phyloP scores from a whole-genome alignment of 2,113 vertebrate species.

The Haemorhous mexicanus region DNA sequence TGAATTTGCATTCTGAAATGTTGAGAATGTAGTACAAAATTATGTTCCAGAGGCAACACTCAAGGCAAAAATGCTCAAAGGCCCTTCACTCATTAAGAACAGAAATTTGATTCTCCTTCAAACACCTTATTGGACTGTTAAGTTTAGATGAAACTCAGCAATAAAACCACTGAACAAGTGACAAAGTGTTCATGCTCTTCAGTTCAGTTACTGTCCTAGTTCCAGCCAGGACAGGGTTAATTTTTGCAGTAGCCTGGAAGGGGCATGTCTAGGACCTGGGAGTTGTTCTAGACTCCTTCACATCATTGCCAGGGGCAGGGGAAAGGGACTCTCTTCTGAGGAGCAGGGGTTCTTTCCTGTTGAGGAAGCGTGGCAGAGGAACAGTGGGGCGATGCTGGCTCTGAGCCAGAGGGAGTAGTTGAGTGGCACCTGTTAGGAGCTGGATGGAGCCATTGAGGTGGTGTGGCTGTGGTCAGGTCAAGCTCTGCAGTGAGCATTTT shows the following conservation, averaged over 20 bases:
- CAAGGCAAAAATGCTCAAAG: neutral
- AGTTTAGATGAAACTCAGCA: neutral
- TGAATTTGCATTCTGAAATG: neutral
- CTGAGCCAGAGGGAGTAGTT: fast-evolving
- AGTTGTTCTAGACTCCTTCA: neutral
- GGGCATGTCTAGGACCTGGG: fast-evolving
- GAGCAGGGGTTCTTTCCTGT: neutral
- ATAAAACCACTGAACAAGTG: neutral
- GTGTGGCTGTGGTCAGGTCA: neutral
- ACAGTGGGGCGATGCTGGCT: neutral
- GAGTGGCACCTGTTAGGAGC: fast-evolving
- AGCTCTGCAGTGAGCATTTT: neutral
- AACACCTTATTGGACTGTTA: neutral
- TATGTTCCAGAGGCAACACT: neutral
- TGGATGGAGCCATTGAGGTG: neutral
- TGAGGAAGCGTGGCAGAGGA: neutral
- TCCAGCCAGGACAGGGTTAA: neutral
- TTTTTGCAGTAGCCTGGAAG: neutral
- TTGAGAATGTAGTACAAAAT: neutral
- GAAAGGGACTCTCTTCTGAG: neutral
- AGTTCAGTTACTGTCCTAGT: neutral
- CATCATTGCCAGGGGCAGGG: fast-evolving
- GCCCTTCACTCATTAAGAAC: neutral
- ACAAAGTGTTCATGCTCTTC: neutral
- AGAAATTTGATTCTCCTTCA: neutral